Evolutionary conservation across 1,140 invertebrate species (phyloP).

Genomic region (Oncopodura yosiiana): DNA sequence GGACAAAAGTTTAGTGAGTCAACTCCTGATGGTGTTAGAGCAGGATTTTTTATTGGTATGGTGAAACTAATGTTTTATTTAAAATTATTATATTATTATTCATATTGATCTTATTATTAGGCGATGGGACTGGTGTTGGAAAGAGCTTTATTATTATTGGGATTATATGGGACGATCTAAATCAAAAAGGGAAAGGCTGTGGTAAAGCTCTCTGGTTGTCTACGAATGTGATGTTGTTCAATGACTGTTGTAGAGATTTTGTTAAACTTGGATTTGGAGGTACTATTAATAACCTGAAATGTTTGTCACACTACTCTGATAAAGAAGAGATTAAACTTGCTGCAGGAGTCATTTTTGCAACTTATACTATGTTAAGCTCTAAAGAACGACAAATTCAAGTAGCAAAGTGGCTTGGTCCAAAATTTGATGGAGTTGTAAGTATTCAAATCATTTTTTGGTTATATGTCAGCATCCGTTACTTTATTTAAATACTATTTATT

Average conservation of each 20-base stretch:
- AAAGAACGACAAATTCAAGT: conserved; percentile 51
- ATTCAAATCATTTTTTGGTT: no score
- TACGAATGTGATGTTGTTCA: no score
- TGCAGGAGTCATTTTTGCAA: conserved; percentile 56
- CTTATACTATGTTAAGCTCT: conserved; percentile 56
- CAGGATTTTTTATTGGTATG: no score
- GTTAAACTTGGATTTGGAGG: conserved; percentile 51
- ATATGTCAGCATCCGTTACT: no score
- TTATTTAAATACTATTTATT: neutral
- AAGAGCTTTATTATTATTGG: conserved; percentile 58
- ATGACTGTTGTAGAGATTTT: conserved; percentile 56
- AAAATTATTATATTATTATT: no score
- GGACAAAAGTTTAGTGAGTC: no score
- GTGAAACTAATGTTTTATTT: no score
- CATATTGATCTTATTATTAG: no score
- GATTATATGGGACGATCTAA: conserved; percentile 57
- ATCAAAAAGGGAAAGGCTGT: conserved; percentile 51
- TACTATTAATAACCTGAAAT: conserved; percentile 53
- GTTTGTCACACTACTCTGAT: neutral
- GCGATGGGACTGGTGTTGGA: conserved; percentile 60
- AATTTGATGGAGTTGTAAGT: conserved; percentile 49
- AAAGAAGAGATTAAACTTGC: conserved; percentile 35
- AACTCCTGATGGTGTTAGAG: no score
- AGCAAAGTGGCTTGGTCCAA: conserved; percentile 52
- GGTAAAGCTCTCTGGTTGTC: conserved; percentile 54